Conservation (phyloP, 2,888 invertebrate species). For the Athetis lepigone region DNA sequence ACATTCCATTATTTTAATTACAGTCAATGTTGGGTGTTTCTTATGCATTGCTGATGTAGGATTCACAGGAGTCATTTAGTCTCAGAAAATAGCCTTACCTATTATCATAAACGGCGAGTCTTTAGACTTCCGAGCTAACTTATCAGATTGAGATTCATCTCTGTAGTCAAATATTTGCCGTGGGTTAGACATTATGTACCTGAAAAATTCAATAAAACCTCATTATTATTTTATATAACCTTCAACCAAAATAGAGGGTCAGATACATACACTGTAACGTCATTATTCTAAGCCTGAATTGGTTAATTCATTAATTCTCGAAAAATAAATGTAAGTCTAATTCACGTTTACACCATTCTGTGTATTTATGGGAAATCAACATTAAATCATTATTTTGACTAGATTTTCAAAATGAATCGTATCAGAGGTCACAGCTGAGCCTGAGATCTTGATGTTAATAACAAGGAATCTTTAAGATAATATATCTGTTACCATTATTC, state of each 20-base stretch:
- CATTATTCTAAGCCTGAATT: no score
- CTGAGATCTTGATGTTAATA: conserved; percentile 11
- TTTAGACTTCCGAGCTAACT: conserved; percentile 92
- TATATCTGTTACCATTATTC: conserved; percentile 37
- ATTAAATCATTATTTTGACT: conserved; percentile 11
- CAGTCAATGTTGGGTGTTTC: no score
- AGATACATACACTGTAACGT: no score
- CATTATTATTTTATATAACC: conserved; percentile 9
- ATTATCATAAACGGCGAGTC: conserved; percentile 94
- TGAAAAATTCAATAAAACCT: conserved; percentile 36
- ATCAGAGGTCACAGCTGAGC: conserved; percentile 11
- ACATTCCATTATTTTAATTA: conserved; percentile 1
- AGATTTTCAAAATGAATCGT: conserved; percentile 4
- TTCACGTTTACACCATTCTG: background rate
- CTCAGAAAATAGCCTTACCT: conserved; percentile 85
- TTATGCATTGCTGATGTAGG: background rate
- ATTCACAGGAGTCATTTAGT: background rate
- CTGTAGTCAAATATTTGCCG: conserved; percentile 84
- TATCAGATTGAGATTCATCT: conserved; percentile 90
- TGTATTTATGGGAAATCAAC: background rate
- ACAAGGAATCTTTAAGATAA: conserved; percentile 1
- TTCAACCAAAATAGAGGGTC: conserved; percentile 17
- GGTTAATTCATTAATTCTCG: background rate
- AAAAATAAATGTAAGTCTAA: no score
- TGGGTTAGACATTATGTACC: conserved; percentile 76